Conservation (phyloP, 2,888 invertebrate genomes). For the Incurvaria masculella region DNA sequence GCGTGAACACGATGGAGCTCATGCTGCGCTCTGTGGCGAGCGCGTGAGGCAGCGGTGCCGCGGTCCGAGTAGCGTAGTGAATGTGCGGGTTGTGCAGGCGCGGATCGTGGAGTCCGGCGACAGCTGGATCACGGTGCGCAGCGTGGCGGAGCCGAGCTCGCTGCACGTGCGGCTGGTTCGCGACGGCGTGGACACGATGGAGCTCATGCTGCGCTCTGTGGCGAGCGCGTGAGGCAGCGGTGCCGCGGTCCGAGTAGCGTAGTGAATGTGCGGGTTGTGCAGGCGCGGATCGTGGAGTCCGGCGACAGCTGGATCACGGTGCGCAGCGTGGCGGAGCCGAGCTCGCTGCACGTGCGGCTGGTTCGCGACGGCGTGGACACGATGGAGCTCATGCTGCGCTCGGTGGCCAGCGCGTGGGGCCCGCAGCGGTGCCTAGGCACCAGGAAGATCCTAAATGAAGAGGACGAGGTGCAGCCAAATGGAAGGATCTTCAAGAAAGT, state of each 20-base stretch:
- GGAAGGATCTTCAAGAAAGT: conserved; percentile 96
- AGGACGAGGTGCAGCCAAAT: conserved; percentile 92
- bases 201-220: conserved; percentile 79
- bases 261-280: conserved; percentile 39
- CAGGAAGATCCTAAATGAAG: conserved; percentile 85
- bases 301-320: conserved; percentile 69
- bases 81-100: conserved; percentile 56
- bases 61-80: conserved; percentile 86
- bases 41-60: conserved; percentile 76
- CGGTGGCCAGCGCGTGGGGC: conserved; percentile 71
- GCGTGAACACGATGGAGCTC: conserved; percentile 78
- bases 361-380: conserved; percentile 75
- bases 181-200: conserved; percentile 77
- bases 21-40: conserved; percentile 78
- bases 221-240: conserved; percentile 69
- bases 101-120: conserved; percentile 63
- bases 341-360: conserved; percentile 68
- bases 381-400: conserved; percentile 79
- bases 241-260: conserved; percentile 91
- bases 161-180: conserved; percentile 72
- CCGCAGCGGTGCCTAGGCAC: conserved; percentile 83
- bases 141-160: conserved; percentile 64
- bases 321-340: conserved; percentile 67
- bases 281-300: conserved; percentile 69
- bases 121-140: conserved; percentile 68